Conservation (phyloP, 2,113 vertebrate genomes). For the Alligator mississippiensis region DNA sequence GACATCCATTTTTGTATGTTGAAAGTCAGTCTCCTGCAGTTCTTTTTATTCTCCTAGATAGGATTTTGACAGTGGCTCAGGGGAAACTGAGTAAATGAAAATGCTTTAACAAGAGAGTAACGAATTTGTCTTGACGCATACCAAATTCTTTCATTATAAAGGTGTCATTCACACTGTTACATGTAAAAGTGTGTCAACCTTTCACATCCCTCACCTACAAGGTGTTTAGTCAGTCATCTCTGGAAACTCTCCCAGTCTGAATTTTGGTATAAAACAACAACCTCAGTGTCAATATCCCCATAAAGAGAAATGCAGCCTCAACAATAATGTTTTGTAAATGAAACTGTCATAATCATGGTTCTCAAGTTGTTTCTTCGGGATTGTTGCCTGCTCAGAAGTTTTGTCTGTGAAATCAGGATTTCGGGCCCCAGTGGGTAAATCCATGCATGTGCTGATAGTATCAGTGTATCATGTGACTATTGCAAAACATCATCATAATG, state of each 20-base stretch:
- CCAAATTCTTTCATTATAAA: conserved; percentile 69
- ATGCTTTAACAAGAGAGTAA: conserved; percentile 68
- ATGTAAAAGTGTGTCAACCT: conserved; percentile 55
- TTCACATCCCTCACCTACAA: conserved; percentile 63
- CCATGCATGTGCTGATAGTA: neutral
- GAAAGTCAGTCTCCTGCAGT: conserved; percentile 33
- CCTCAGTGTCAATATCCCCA: conserved; percentile 33
- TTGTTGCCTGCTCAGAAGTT: conserved; percentile 30
- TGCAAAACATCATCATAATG: neutral
- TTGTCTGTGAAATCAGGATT: conserved; percentile 25
- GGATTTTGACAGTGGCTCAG: conserved; percentile 66
- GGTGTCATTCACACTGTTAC: conserved; percentile 40
- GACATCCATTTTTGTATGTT: conserved; percentile 28
- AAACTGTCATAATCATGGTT: conserved; percentile 53
- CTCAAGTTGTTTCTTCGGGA: neutral
- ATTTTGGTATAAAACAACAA: conserved; percentile 44
- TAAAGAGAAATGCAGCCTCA: conserved; percentile 38
- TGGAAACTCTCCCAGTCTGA: conserved; percentile 33
- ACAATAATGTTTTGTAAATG: conserved; percentile 55
- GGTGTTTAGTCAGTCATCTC: conserved; percentile 43
- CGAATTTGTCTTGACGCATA: conserved; percentile 66
- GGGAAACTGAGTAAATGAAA: conserved; percentile 69
- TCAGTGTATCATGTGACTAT: neutral
- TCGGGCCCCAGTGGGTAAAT: conserved; percentile 7
- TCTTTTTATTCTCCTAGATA: conserved; percentile 60